A percentile compares a stretch with the other conserved stretches of the same genome.
Conservation (phyloP, 2,797 vertebrate genomes). For the Stomatorhinus walkeri region DNA sequence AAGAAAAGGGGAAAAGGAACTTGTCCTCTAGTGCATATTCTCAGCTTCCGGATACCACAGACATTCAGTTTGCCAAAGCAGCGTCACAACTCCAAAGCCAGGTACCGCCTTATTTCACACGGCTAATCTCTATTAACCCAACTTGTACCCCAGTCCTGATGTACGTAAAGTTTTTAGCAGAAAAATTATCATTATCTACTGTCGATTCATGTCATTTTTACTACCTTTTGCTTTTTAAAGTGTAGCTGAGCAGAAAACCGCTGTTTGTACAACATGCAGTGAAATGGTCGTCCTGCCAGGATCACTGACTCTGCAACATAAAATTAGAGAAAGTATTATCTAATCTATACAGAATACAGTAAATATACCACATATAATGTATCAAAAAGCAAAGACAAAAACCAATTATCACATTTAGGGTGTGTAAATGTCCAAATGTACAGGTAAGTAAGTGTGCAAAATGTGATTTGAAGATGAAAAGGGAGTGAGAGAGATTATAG, state of each 20-base stretch:
- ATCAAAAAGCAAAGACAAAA: neutral
- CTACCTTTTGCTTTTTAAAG: neutral
- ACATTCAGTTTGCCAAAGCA: constrained; percentile 49
- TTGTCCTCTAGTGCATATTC: constrained; percentile 43
- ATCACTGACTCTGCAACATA: neutral
- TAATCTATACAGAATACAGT: neutral
- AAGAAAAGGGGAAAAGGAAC: constrained; percentile 34
- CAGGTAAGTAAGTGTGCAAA: neutral
- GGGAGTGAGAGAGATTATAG: neutral
- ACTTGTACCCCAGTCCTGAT: neutral
- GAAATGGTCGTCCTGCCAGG: neutral
- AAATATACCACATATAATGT: neutral
- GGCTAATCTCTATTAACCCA: neutral
- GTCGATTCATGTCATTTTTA: neutral
- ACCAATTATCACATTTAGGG: neutral
- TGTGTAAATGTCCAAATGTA: neutral
- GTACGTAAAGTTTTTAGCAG: neutral
- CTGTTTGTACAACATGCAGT: neutral
- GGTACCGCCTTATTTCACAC: constrained; percentile 47
- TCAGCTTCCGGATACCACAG: constrained; percentile 44
- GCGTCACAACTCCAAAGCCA: constrained; percentile 60
- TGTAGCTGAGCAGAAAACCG: neutral
- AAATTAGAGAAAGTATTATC: neutral
- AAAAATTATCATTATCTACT: neutral
- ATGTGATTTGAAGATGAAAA: neutral